phyloP scores from a whole-genome alignment of 2,888 invertebrate genomes.

The Pristionchus fissidentatus region DNA sequence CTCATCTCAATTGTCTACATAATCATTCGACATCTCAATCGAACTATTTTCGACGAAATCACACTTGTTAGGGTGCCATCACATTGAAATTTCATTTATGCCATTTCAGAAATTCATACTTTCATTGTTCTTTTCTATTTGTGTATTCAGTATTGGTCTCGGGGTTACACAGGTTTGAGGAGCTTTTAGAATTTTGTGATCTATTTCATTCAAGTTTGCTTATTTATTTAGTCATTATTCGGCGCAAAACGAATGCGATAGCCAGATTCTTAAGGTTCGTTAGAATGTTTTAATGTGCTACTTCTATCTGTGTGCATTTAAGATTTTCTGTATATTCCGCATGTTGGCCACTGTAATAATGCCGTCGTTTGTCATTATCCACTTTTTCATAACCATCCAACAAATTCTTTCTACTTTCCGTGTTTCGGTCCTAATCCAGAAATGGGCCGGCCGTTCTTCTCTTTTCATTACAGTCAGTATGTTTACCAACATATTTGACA shows the following conservation, averaged over 20 bases:
- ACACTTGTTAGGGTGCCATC: not conserved
- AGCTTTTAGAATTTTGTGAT: not conserved
- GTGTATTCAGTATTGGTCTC: not conserved
- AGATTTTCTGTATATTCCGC: not conserved
- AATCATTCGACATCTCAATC: not conserved
- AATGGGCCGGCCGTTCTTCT: not conserved
- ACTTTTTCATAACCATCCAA: constrained; percentile 12
- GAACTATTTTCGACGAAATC: not conserved
- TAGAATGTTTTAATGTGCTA: too few relatives aligned
- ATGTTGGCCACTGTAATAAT: not conserved
- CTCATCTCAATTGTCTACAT: not conserved
- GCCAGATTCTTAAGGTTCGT: not conserved
- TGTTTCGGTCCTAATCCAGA: not conserved
- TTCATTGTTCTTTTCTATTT: not conserved
- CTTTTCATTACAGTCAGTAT: not conserved
- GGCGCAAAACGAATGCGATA: not conserved
- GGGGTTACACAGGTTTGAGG: not conserved
- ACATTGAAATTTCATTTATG: not conserved
- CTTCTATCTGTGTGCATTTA: not conserved
- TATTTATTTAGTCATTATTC: not conserved
- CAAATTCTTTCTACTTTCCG: not conserved
- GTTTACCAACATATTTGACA: too few relatives aligned
- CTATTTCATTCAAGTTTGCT: not conserved
- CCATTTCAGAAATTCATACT: not conserved
- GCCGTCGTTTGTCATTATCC: constrained; percentile 4